phyloP scores from a whole-genome alignment of 2,113 vertebrate genomes.

The Phylloscopus trochiloides region DNA sequence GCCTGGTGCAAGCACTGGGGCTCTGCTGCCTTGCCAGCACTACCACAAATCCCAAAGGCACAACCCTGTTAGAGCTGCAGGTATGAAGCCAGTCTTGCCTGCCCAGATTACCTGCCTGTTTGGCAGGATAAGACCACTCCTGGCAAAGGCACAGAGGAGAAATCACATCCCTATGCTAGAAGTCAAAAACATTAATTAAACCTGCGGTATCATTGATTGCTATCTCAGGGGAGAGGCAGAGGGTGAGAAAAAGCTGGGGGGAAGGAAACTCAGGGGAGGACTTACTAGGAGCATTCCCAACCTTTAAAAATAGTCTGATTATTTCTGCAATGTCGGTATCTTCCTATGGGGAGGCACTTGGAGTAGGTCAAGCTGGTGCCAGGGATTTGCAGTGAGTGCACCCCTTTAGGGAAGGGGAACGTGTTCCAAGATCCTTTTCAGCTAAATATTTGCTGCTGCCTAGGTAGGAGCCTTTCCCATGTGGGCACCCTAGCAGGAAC shows the following conservation, averaged over 20 bases:
- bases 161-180: conserved; percentile 16
- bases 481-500: not conserved
- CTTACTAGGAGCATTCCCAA: not conserved
- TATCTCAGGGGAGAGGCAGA: conserved; percentile 46
- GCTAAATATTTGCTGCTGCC: not conserved
- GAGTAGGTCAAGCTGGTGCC: not conserved
- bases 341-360: not conserved
- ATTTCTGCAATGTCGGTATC: not conserved
- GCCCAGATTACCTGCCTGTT: not conserved
- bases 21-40: not conserved
- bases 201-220: conserved; percentile 19
- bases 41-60: not conserved
- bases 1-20: not conserved
- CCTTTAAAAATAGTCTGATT: not conserved
- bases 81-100: not conserved
- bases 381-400: not conserved
- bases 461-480: not conserved
- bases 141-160: conserved; percentile 42
- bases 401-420: not conserved
- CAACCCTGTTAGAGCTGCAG: not conserved
- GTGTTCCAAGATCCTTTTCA: not conserved
- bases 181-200: conserved; percentile 63
- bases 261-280: not conserved
- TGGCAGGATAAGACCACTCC: not conserved
- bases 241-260: conserved; percentile 21